phyloP scores from a whole-genome alignment of 2,888 invertebrate species.

The Agriopis aurantiaria region DNA sequence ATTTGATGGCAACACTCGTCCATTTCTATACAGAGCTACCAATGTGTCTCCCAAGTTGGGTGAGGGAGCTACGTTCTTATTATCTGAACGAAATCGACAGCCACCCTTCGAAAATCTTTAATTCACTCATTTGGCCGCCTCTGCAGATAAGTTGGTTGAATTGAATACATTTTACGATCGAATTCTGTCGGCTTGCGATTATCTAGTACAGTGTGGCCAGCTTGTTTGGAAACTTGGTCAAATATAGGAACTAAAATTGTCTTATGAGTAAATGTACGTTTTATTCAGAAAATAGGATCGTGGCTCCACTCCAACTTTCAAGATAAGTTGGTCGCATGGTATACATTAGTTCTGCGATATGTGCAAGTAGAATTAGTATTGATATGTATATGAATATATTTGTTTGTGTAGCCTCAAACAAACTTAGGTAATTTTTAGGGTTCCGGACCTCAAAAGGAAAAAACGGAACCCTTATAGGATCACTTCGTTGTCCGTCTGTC shows the following conservation, averaged over 20 bases:
- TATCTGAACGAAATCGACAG: neutral
- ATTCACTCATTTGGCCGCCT: neutral
- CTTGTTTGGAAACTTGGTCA: neutral
- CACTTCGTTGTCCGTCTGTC: too few relatives aligned
- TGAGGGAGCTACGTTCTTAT: neutral
- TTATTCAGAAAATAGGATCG: neutral
- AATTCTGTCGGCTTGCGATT: constrained; percentile 25
- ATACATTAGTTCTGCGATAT: neutral
- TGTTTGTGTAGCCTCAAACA: constrained; percentile 3
- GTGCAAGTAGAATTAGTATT: constrained; percentile 4
- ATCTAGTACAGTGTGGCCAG: constrained; percentile 8
- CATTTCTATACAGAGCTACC: constrained; percentile 11
- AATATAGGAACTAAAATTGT: neutral
- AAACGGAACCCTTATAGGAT: too few relatives aligned
- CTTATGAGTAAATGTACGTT: too few relatives aligned
- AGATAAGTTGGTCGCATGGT: neutral
- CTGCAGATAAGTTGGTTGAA: neutral
- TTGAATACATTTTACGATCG: constrained; percentile 35
- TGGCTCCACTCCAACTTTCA: neutral
- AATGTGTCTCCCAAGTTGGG: neutral
- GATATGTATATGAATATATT: constrained; percentile 25
- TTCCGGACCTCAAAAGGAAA: too few relatives aligned
- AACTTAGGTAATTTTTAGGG: too few relatives aligned
- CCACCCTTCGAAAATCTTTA: neutral
- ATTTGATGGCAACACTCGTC: constrained; percentile 45